Evolutionary conservation across 2,113 vertebrate genomes (phyloP).

Genomic region (Lanius ludovicianus): DNA sequence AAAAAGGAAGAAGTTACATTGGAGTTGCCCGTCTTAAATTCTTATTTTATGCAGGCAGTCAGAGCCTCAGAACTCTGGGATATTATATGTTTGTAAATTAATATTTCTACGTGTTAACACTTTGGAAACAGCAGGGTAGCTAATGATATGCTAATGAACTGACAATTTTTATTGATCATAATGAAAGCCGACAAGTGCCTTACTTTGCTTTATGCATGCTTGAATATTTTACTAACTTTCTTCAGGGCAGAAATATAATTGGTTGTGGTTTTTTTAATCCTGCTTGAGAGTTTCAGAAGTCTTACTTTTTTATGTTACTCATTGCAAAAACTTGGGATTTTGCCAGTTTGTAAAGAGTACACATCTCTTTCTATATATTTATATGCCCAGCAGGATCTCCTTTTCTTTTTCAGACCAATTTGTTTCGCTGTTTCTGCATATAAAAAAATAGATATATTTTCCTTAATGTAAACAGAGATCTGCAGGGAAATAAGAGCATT

Average conservation of each 20-base stretch:
- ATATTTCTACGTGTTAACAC: conserved; percentile 74
- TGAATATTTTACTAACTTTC: conserved; percentile 75
- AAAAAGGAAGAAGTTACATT: conserved; percentile 30
- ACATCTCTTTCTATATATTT: conserved; percentile 54
- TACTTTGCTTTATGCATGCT: conserved; percentile 66
- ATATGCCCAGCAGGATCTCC: conserved; percentile 60
- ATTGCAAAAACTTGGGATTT: conserved; percentile 33
- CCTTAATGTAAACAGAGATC: conserved; percentile 74
- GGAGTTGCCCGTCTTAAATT: conserved; percentile 39
- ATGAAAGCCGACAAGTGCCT: conserved; percentile 75
- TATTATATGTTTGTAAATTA: conserved; percentile 69
- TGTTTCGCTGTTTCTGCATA: conserved; percentile 67
- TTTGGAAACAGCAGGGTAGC: conserved; percentile 73
- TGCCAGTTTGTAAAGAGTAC: conserved; percentile 50
- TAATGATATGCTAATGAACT: conserved; percentile 79
- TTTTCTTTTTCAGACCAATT: conserved; percentile 63
- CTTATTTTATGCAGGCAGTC: conserved; percentile 64
- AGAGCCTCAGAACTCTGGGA: conserved; percentile 49
- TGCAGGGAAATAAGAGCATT: conserved; percentile 67
- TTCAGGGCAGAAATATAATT: conserved; percentile 71
- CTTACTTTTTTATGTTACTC: conserved; percentile 40
- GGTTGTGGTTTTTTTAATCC: conserved; percentile 54
- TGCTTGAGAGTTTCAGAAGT: conserved; percentile 46
- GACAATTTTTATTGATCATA: conserved; percentile 78
- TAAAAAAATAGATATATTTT: conserved; percentile 53